Percentiles rank a stretch among this genome's conserved stretches.
These are phyloP conservation scores for Oryctolagus cuniculus DNA, from an alignment of 2,113 vertebrate species.

Conservation along the genomic window mOryCun1.1 NC_091436.1:26368001-26368500, in stretches of 20 bases:
- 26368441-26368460: conserved; percentile 46
- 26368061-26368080: too few relatives aligned
- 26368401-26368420: not conserved
- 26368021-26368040: too few relatives aligned
- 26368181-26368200: conserved; percentile 2
- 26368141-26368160: too few relatives aligned
- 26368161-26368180: not conserved
- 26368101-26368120: too few relatives aligned
- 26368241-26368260: not conserved
- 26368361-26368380: conserved; percentile 35
- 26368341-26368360: conserved; percentile 35
- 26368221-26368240: not conserved
- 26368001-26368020: too few relatives aligned
- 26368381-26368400: not conserved
- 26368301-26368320: not conserved
- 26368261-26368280: not conserved
- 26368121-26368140: too few relatives aligned
- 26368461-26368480: not conserved
- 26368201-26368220: not conserved
- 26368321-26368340: conserved; percentile 16
- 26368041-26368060: too few relatives aligned
- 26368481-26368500: not conserved
- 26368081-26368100: too few relatives aligned
- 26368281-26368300: not conserved
- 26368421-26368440: conserved; percentile 53